Conservation (phyloP, 2,113 vertebrate genomes). For the Onychostoma macrolepis region DNA sequence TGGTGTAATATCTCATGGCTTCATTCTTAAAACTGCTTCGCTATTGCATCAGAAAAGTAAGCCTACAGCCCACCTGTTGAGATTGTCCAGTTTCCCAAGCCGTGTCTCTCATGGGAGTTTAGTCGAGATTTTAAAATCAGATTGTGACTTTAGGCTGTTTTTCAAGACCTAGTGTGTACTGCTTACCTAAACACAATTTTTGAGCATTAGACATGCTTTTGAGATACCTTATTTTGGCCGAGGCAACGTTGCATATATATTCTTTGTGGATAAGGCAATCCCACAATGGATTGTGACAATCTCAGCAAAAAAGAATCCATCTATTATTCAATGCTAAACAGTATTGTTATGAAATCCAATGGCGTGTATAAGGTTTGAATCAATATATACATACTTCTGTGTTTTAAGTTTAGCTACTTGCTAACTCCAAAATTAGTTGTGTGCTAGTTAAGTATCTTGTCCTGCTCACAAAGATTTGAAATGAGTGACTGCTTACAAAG, state of each 20-base stretch:
- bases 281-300: background rate
- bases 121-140: background rate
- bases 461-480: no score
- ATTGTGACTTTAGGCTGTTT: conserved; percentile 10
- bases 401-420: no score
- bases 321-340: background rate
- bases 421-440: no score
- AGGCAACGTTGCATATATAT: background rate
- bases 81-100: background rate
- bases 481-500: no score
- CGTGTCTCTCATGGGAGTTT: background rate
- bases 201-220: conserved; percentile 6
- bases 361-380: background rate
- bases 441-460: no score
- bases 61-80: conserved; percentile 16
- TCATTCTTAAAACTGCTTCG: conserved; percentile 11
- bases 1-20: conserved; percentile 11
- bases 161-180: background rate
- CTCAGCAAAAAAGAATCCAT: background rate
- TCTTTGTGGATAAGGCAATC: background rate
- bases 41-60: conserved; percentile 39
- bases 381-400: background rate
- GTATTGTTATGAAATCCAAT: background rate
- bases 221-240: background rate
- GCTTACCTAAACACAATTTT: background rate